Percentiles rank a stretch among this genome's conserved stretches.
Evolutionary conservation across 2,797 vertebrate species (phyloP).

Genomic region (Macrochelys suwanniensis): DNA sequence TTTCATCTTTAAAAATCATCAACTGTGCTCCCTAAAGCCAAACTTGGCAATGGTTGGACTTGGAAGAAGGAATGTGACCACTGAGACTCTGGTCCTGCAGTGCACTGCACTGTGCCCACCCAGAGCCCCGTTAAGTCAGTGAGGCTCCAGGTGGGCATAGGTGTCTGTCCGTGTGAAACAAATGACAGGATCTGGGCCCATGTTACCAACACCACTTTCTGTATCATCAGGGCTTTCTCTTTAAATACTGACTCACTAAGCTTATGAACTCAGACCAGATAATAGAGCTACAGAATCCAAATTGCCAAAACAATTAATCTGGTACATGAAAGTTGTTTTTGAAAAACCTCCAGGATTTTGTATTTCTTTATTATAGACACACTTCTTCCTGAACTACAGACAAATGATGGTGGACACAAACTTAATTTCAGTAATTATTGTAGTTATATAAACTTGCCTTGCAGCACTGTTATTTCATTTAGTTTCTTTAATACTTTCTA

Average conservation of each 20-base stretch:
- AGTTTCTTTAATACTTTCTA: slow-evolving; percentile 18
- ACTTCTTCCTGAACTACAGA: neutral
- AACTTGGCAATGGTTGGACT: neutral
- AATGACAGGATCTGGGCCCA: neutral
- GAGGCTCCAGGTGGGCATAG: neutral
- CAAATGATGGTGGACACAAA: neutral
- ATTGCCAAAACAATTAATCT: neutral
- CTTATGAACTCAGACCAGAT: neutral
- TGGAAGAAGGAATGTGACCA: neutral
- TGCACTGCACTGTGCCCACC: neutral
- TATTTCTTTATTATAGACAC: neutral
- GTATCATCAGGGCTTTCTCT: neutral
- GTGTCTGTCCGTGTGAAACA: neutral
- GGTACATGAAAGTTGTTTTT: neutral
- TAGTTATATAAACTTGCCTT: neutral
- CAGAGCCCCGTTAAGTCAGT: neutral
- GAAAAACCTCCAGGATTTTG: neutral
- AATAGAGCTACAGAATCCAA: neutral
- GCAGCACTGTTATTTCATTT: slow-evolving; percentile 40
- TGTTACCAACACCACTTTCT: neutral
- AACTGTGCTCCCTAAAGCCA: neutral
- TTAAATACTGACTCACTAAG: neutral
- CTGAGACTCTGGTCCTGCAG: neutral
- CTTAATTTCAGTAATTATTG: neutral
- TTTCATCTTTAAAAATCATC: neutral